Conservation (phyloP, 2,113 vertebrate genomes). For the Promerops cafer region DNA sequence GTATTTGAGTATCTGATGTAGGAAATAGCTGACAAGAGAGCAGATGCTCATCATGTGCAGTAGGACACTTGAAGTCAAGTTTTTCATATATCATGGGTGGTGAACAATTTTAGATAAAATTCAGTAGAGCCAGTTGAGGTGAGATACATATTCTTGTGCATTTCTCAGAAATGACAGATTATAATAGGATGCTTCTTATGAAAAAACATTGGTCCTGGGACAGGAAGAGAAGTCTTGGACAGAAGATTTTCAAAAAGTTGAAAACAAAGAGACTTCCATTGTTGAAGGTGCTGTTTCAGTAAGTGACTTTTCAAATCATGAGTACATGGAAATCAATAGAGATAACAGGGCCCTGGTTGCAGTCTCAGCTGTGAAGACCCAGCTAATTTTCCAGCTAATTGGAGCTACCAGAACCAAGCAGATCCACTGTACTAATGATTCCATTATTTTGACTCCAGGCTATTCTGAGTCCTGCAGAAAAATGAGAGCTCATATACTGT, state of each 20-base stretch:
- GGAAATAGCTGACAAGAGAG: not conserved
- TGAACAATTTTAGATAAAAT: not conserved
- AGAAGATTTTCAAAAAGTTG: not conserved
- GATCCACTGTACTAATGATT: not conserved
- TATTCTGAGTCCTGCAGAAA: not conserved
- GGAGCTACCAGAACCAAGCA: not conserved
- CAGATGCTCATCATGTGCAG: not conserved
- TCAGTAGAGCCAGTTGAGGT: not conserved
- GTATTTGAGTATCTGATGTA: not conserved
- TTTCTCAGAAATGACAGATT: not conserved
- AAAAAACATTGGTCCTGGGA: not conserved
- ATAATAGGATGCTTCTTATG: not conserved
- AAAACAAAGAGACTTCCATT: not conserved
- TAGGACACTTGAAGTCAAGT: not conserved
- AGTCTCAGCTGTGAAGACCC: not conserved
- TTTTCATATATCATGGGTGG: not conserved
- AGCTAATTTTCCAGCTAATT: not conserved
- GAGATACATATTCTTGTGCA: not conserved
- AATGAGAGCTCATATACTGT: not conserved
- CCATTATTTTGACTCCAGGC: not conserved
- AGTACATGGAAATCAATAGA: not conserved
- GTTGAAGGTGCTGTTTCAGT: not conserved
- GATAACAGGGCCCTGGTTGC: fast-evolving
- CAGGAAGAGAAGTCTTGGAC: not conserved
- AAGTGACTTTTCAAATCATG: not conserved